Evolutionary conservation across 2,113 vertebrate species (phyloP), one percentile per base, ranked within the genome.

Genomic region (Corythaixoides concolor): DNA sequence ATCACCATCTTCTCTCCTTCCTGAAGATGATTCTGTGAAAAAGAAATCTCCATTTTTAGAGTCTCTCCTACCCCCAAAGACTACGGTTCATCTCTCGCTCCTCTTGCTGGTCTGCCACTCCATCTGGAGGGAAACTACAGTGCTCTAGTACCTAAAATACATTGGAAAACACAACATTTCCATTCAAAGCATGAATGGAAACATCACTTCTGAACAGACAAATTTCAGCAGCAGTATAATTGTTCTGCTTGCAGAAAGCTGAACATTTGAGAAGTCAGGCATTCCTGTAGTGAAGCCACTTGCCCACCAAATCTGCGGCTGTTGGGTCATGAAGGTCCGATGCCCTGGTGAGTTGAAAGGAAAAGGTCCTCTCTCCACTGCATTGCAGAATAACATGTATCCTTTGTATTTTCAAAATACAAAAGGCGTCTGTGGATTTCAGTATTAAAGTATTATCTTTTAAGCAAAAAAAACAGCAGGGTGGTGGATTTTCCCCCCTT

Each of bases 201-300:
- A 66, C 9, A 37, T 43, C 2, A 3, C 17, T 83, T 79, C 50
- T 37, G 11, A 75, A 76, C 5, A 30, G 17, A 27, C 0, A 0
- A 39, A 55, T n/a, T 52, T 67, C 30, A 75, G 43, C 53, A 76
- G 75, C 32, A 70, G 26, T 5, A 56, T 27, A 52, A 58, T 21
- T 21, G 15, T 23, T 12, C 21, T 69, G 55, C 45, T 32, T 66
- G 50, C 19, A 74, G 75, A 69, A 85, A 81, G 35, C 22, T 43
- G 22, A 47, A 37, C 15, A 19, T 43, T 49, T 79, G 62, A 52
- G 18, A 84, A 73, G 28, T 43, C 15, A 1, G 21, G 20, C 11
- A n/a, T 13, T 17, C 15, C 24, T 1, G 3, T 0, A 59, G 55
- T 6, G 15, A 96, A 90, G 70, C 0, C 47, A 67, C 11, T 14